Percentiles rank a stretch among this genome's conserved stretches.
Evolutionary conservation across 2,888 invertebrate species (phyloP).

Genomic region (Lamproptera curius): DNA sequence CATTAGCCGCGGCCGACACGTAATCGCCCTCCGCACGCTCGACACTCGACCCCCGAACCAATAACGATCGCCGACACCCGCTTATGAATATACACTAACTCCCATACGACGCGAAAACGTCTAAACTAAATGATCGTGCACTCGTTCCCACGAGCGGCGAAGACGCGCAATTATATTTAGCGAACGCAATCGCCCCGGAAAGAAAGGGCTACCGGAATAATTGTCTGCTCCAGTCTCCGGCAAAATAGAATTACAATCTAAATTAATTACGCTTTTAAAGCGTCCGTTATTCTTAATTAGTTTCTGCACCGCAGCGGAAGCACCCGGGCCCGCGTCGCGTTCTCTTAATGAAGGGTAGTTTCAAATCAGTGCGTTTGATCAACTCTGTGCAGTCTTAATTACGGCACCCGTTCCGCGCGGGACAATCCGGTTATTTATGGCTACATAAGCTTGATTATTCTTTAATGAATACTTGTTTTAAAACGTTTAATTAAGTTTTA

Average conservation of each 20-base stretch:
- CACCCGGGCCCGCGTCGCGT: constrained; percentile 57
- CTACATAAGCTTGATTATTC: constrained; percentile 80
- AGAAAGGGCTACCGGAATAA: constrained; percentile 76
- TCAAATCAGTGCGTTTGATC: constrained; percentile 79
- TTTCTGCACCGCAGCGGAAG: constrained; percentile 78
- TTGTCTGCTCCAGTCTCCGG: constrained; percentile 75
- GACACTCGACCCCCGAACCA: constrained; percentile 12
- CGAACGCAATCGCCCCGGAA: constrained; percentile 72
- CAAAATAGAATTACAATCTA: constrained; percentile 79
- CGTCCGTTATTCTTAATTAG: constrained; percentile 79
- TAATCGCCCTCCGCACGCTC: constrained; percentile 52
- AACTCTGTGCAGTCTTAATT: constrained; percentile 79
- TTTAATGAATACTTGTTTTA: constrained; percentile 80
- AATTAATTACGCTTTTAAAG: constrained; percentile 79
- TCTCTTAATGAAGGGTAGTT: constrained; percentile 78
- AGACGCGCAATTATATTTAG: constrained; percentile 73
- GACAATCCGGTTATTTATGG: constrained; percentile 79
- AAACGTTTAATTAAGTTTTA: constrained; percentile 80
- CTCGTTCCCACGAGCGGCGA: constrained; percentile 61
- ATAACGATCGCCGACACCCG: constrained; percentile 10
- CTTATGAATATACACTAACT: constrained; percentile 9
- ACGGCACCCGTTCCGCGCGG: constrained; percentile 75
- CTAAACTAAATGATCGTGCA: constrained; percentile 2
- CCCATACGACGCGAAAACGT: neutral
- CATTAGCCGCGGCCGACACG: constrained; percentile 52